Percentiles rank a stretch among this genome's conserved stretches.
These are phyloP conservation scores for Typhlichthys eigenmanni DNA, from an alignment of 2,797 vertebrate genomes.

Conservation along the genomic window DNA sequence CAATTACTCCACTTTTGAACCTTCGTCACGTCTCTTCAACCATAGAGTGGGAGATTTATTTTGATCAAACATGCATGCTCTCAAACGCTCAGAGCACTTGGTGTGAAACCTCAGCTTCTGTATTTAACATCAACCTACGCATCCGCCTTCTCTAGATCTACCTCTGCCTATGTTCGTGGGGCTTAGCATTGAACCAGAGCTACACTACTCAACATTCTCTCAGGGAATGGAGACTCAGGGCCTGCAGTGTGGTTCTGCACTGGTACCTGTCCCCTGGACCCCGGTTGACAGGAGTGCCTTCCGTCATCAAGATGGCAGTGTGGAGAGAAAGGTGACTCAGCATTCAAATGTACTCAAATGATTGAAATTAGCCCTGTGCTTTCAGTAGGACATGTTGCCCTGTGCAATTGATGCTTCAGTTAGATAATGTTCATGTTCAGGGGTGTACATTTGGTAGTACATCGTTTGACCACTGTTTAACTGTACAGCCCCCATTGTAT, in stretches of 20 bases:
- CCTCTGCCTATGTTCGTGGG: conserved; percentile 88
- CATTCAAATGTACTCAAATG: neutral
- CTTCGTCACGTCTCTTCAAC: too few species aligned
- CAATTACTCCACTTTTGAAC: too few species aligned
- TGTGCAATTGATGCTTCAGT: neutral
- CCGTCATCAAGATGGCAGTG: conserved; percentile 77
- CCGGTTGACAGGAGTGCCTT: conserved; percentile 76
- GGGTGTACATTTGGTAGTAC: neutral
- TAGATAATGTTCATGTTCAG: too few species aligned
- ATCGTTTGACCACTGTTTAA: neutral
- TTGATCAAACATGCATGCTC: too few species aligned
- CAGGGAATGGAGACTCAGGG: conserved; percentile 69
- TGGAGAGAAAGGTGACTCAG: conserved; percentile 82
- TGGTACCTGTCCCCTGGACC: conserved; percentile 60
- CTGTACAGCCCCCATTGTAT: too few species aligned
- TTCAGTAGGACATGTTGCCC: neutral
- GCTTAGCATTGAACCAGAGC: conserved; percentile 83
- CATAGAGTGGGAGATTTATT: too few species aligned
- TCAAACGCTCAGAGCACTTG: too few species aligned
- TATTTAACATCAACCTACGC: neutral
- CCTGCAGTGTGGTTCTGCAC: conserved; percentile 62
- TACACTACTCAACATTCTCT: conserved; percentile 70
- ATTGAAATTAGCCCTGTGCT: neutral
- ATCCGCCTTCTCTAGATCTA: conserved; percentile 77
- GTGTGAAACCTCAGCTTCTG: neutral